These are phyloP conservation scores for Mustela nigripes DNA, from an alignment of 2,113 vertebrate genomes.

Conservation along the genomic window DNA sequence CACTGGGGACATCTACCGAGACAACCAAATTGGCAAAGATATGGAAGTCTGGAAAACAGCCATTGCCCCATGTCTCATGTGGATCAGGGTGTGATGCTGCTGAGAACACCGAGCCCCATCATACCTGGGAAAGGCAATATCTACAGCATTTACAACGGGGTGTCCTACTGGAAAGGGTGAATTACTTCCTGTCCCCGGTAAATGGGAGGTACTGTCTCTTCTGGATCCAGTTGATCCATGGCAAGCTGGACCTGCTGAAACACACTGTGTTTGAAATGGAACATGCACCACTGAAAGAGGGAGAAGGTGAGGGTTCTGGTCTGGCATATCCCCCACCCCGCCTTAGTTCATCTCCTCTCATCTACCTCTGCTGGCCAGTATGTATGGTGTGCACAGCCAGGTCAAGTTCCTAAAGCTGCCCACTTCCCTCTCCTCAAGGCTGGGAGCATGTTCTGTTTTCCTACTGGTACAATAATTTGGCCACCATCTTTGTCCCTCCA, in stretches of 20 bases:
- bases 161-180: background rate
- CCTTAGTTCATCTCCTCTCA: background rate
- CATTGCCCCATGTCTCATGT: background rate
- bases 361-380: background rate
- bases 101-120: background rate
- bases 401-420: background rate
- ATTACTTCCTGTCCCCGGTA: background rate
- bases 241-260: background rate
- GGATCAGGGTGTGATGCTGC: background rate
- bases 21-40: background rate
- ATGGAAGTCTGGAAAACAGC: background rate
- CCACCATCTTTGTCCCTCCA: background rate
- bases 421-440: background rate
- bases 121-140: background rate
- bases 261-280: background rate
- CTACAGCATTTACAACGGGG: background rate
- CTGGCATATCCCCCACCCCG: background rate
- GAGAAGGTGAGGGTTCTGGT: background rate
- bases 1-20: background rate
- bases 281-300: background rate
- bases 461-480: background rate
- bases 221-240: background rate
- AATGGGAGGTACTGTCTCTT: background rate
- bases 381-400: background rate
- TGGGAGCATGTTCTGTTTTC: background rate